Evolutionary conservation across 2,113 vertebrate species (phyloP), one percentile per base, ranked within the genome.

Genomic region (Aegithalos caudatus): DNA sequence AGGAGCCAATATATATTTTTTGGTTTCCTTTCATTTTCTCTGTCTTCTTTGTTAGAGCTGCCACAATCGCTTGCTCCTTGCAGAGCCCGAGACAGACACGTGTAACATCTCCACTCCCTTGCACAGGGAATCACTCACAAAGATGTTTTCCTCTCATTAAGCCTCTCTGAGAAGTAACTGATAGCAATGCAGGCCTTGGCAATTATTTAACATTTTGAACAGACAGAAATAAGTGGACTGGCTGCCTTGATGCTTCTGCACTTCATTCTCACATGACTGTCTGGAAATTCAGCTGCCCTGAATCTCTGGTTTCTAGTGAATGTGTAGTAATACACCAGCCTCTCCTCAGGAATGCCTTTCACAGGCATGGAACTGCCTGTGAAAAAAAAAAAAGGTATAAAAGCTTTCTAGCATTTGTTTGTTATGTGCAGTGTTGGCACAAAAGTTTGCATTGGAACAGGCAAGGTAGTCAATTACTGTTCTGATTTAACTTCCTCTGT

Each of bases 221-320:
- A 92, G 93, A 84, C 48, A 88, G 84, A 80, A 91, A 88, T 79
- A 90, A 95, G 79, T 54, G 45, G 70, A 72, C 77, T 7, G 37
- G 38, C 58, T 92, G 92, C 37, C 76, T 70, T 29, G 38, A 54
- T 61, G 57, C 76, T 83, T 88, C 88, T 45, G 76, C 51, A 60
- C 40, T 87, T 76, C 45, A 76, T 51, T 70, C 81, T 94, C 87
- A 90, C 73, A 60, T 82, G 77, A 77, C 78, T 60, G 81, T 64
- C 91, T 95, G 92, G 92, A 95, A 96, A 92, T 90, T 73, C 62
- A 93, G 70, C 80, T 91, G 83, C 88, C 76, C 53, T 33, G 35
- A 87, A 67, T 92, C 71, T 96, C 65, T 86, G 72, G 35, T 92
- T 94, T 94, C 69, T 76, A 69, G 33, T 71, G 64, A 72, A 74